These are phyloP conservation scores for Montipora cactus DNA, from an alignment of 64 coral and sea anemone genomes.

Conservation along the genomic window DNA sequence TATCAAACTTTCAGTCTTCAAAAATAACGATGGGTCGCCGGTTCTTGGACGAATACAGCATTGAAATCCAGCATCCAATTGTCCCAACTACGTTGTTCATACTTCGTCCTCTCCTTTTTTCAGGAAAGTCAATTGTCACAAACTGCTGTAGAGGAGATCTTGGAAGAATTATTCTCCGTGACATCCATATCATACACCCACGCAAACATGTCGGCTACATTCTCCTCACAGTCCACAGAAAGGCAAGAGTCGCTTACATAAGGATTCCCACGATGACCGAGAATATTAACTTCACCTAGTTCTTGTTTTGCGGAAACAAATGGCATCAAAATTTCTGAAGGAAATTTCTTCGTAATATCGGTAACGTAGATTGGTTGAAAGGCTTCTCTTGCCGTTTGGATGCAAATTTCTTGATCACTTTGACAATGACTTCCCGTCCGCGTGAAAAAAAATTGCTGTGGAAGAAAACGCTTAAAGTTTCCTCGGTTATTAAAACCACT, in stretches of 20 bases:
- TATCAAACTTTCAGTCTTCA: too few species aligned
- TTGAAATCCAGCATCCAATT: background rate
- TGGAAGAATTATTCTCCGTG: background rate
- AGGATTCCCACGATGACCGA: background rate
- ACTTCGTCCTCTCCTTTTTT: background rate
- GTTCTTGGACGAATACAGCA: too few species aligned
- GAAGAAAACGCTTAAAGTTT: background rate
- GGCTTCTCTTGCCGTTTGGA: constrained; percentile 18
- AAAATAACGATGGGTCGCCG: too few species aligned
- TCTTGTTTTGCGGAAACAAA: constrained; percentile 27
- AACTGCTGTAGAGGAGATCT: background rate
- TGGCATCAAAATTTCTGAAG: constrained; percentile 49
- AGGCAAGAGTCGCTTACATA: background rate
- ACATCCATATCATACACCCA: constrained; percentile 38
- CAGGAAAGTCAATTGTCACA: background rate
- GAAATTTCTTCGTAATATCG: constrained; percentile 34
- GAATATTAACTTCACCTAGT: constrained; percentile 13
- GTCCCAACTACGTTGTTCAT: background rate
- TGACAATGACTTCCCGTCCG: background rate
- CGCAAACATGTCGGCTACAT: constrained; percentile 38
- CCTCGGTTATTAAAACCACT: background rate
- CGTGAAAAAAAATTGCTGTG: background rate
- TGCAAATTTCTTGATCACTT: constrained; percentile 32
- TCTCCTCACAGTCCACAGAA: constrained; percentile 3
- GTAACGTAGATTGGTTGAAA: constrained; percentile 32